Base-by-base conservation (phyloP, 2,888 invertebrate species). In the Dolomedes plantarius region DNA sequence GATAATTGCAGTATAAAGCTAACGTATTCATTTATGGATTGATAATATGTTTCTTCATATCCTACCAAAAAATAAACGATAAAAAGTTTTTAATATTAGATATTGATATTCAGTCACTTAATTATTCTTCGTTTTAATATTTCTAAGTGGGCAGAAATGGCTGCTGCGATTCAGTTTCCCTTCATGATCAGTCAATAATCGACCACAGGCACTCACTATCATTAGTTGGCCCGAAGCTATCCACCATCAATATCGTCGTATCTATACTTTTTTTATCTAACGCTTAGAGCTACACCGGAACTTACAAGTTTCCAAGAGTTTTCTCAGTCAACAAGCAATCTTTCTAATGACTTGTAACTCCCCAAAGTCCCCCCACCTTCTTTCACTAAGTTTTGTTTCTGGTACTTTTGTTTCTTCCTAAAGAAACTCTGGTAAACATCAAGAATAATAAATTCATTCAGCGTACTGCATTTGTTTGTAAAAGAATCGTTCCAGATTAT, bases 311-410 rank as follows among this genome's bases (percentile, higher is more conserved):
- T 56, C 56, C 23, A 23, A 23, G 56, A 56, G 23, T 56, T 23
- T 56, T 23, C 56, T 56, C 23, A 19, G 23, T 56, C 56, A 56
- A 56, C 56, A 56, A 56, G 56, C 56, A 56, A 56, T 56, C 56
- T 56, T 56, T 5, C 56, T 56, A 56, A 56, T 56, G 56, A 56
- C 56, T 56, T 23, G 56, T 23, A 56, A 56, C 56, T 56, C 56
- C 56, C 56, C 23, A 23, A 23, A 56, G 56, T 23, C 5, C n/a
- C 56, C 19, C 9, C 23, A 19, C 19, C 56, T 56, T 56, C 56
- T 56, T 56, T 56, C 23, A 16, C 1, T 19, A 56, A 56, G 56
- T 56, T 56, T 23, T 56, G 23, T 56, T 56, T 19, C n/a, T 11
- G 46, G n/a, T 6, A 16, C 9, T 9, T 46, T 46, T 46, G 46